Base-by-base conservation (phyloP, 2,888 invertebrate genomes). In the Platycnemis pennipes region DNA sequence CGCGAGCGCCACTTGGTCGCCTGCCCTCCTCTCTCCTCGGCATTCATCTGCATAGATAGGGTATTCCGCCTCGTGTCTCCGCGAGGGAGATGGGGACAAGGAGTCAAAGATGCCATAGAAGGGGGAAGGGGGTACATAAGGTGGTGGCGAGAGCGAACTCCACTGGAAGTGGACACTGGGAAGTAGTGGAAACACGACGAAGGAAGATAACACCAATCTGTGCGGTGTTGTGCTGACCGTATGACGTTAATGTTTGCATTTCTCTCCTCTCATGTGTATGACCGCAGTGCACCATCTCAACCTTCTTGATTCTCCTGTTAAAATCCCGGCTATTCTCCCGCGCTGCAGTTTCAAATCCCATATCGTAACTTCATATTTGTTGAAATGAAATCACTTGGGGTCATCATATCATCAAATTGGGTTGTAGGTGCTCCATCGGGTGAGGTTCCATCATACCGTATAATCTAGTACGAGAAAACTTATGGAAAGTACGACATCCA, bases 21-120 rank as follows among this genome's bases (percentile, higher is more conserved):
- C 44, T 19, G 22, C 37, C 42, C 88, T 7, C 53, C 11, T 26
- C 0, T 2, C 19, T 53, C n/a, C 19, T 49, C 37, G 16, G 37
- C 26, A 22, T n/a, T 91, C 91, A 91, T 91, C 91, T 91, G 45
- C 91, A 91, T 91, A 91, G 91, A 91, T 91, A 91, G 63, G n/a
- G 63, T 91, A 91, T 91, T 91, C 91, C n/a, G 44, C 45, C 16
- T 56, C 91, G 69, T 91, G 91, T 91, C 91, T 91, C 45, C 22
- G 37, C 56, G 44, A 89, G 89, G 26, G 56, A 37, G 22, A 56
- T 26, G 37, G 37, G 63, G 91, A 11, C 37, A 49, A 49, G 49
- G 11, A 49, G 19, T 22, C 22, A 69, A n/a, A 31, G 69, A 69
- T 31, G 69, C 63, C 53, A 53, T 88, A 11, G 31, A 37, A 2